Conservation (phyloP, 2,888 invertebrate species). For the Desoria tigrina region DNA sequence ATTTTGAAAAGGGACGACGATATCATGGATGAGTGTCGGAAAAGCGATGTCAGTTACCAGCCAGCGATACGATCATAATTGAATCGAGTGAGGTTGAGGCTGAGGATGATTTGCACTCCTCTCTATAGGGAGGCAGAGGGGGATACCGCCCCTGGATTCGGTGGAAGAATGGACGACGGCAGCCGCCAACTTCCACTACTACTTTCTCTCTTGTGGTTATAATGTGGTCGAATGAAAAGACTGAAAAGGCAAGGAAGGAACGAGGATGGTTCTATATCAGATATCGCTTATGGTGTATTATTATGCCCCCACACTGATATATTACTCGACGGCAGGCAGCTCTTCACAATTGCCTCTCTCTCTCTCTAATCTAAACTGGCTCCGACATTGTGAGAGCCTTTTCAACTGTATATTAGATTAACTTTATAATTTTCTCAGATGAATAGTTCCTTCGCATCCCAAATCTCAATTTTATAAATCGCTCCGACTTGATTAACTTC, state of each 20-base stretch:
- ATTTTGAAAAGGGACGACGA: too few species aligned
- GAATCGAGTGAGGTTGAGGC: constrained; percentile 43
- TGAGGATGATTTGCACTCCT: constrained; percentile 47
- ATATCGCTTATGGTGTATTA: constrained; percentile 48
- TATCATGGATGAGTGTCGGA: constrained; percentile 34
- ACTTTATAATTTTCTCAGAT: constrained; percentile 52
- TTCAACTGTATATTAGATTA: constrained; percentile 52
- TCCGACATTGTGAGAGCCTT: constrained; percentile 48
- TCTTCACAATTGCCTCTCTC: constrained; percentile 47
- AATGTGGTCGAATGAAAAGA: constrained; percentile 48
- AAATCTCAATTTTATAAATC: constrained; percentile 49
- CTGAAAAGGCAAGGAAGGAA: constrained; percentile 17
- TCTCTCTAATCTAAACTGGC: constrained; percentile 48
- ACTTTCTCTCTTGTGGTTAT: constrained; percentile 50
- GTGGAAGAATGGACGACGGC: not conserved
- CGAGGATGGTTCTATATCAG: constrained; percentile 40
- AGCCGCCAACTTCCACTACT: not conserved
- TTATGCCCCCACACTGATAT: constrained; percentile 38
- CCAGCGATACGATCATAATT: constrained; percentile 50
- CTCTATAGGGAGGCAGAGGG: too few species aligned
- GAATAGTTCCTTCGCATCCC: constrained; percentile 43
- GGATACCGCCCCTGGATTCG: constrained; percentile 29
- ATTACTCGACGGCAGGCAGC: too few species aligned
- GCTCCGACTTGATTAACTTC: constrained; percentile 43
- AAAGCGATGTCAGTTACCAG: constrained; percentile 47